Conservation (phyloP, 2,113 vertebrate genomes). For the Pseudois nayaur region DNA sequence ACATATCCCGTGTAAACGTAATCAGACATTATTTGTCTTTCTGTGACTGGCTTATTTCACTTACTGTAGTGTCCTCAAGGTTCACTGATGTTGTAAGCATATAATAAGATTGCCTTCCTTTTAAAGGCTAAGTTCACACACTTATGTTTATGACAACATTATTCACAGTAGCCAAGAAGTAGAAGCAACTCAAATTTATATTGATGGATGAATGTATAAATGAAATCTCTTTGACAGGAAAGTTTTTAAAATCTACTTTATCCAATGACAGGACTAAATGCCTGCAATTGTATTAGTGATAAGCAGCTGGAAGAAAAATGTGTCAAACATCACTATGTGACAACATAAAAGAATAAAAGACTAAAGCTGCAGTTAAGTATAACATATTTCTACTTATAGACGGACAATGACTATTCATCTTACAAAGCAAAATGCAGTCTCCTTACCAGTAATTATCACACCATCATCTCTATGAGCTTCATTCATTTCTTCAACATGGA, state of each 20-base stretch:
- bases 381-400: neutral
- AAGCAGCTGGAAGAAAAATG: neutral
- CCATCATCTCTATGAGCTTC: slow-evolving; percentile 72
- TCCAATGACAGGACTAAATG: neutral
- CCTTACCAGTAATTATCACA: slow-evolving; percentile 86
- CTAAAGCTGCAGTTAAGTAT: neutral
- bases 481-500: slow-evolving; percentile 81
- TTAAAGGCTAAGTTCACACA: neutral
- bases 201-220: neutral
- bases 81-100: neutral
- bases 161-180: neutral
- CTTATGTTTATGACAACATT: neutral
- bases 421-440: neutral
- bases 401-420: neutral
- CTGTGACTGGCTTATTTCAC: neutral
- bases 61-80: neutral
- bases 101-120: neutral
- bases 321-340: neutral
- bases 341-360: neutral
- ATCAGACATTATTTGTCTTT: neutral
- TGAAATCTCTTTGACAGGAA: neutral
- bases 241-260: neutral
- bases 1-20: neutral
- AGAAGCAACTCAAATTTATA: neutral
- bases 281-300: neutral